A percentile compares a stretch with the other conserved stretches of the same genome.
Evolutionary conservation across 2,888 invertebrate genomes (phyloP).

Genomic region (Eremobia ochroleuca): DNA sequence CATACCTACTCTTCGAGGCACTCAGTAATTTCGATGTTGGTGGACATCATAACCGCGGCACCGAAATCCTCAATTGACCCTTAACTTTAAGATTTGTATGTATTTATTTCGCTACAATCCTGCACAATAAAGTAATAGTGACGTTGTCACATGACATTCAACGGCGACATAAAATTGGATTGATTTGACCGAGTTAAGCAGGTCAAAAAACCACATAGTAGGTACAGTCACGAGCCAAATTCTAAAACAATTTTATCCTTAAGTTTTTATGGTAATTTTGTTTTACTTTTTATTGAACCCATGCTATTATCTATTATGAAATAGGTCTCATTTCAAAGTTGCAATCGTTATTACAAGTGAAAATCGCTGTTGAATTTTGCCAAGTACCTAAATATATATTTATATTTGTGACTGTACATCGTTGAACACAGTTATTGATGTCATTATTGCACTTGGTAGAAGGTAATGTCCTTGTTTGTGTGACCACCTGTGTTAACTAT

Average conservation of each 20-base stretch:
- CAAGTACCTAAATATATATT: background rate
- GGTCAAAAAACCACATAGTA: background rate
- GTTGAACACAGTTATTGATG: constrained; percentile 27
- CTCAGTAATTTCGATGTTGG: background rate
- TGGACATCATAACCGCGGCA: background rate
- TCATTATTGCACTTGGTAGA: constrained; percentile 39
- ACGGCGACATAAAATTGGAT: too few species aligned
- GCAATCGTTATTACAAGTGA: background rate
- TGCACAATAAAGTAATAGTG: background rate
- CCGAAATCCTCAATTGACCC: background rate
- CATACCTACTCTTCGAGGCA: background rate
- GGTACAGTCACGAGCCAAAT: background rate
- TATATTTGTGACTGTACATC: background rate
- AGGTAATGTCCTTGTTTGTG: constrained; percentile 38
- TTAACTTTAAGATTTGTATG: background rate
- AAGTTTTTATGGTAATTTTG: background rate
- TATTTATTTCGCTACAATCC: background rate
- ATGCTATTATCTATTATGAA: background rate
- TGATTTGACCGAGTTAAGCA: background rate
- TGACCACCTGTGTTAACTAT: constrained; percentile 38
- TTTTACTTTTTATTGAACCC: background rate
- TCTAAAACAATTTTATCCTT: background rate
- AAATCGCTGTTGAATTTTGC: background rate
- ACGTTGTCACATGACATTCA: too few species aligned
- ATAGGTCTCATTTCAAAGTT: background rate